phyloP scores from a whole-genome alignment of 2,113 vertebrate genomes.

The Xiphorhynchus elegans region DNA sequence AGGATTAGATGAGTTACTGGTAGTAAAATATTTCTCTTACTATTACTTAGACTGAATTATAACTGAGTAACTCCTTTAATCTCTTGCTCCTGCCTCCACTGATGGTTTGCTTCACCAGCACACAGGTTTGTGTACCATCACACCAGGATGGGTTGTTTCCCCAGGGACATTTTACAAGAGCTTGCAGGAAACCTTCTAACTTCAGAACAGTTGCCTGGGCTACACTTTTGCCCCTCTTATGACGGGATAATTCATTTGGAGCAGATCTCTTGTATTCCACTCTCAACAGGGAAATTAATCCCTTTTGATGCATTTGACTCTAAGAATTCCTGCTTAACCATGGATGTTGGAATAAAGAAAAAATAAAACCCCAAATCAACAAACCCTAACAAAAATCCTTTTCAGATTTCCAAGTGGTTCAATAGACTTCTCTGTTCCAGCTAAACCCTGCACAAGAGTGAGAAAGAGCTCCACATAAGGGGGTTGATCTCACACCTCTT shows the following conservation, averaged over 20 bases:
- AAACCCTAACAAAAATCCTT: fast-evolving
- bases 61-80: not conserved
- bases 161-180: not conserved
- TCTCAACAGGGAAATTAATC: not conserved
- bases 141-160: not conserved
- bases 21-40: not conserved
- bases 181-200: not conserved
- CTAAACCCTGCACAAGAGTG: not conserved
- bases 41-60: not conserved
- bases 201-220: not conserved
- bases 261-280: not conserved
- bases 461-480: not conserved
- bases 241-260: not conserved
- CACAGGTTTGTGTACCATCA: not conserved
- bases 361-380: not conserved
- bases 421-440: too few relatives aligned
- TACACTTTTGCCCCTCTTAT: not conserved
- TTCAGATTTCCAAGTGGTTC: not conserved
- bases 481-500: not conserved
- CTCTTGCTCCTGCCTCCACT: not conserved
- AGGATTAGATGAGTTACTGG: not conserved
- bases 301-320: not conserved
- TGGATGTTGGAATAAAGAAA: not conserved
- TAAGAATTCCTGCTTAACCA: not conserved
- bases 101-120: not conserved